Percentiles rank a stretch among this genome's conserved stretches.
These are phyloP conservation scores for Phyllotreta striolata DNA, from an alignment of 2,888 invertebrate species.

Conservation along the genomic window DNA sequence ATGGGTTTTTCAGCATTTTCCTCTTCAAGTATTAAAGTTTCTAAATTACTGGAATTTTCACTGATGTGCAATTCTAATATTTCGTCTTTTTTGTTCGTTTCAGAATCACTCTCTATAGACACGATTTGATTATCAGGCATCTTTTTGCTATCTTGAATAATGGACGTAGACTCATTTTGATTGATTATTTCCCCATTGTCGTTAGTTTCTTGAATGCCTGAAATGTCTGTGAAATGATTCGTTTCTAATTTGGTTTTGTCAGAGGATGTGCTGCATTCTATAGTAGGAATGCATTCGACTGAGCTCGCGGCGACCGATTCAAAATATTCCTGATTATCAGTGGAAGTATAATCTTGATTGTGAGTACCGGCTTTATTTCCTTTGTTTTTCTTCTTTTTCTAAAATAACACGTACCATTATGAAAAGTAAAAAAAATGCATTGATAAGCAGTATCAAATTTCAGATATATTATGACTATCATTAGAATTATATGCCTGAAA, in stretches of 20 bases:
- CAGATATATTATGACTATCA: not conserved
- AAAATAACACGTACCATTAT: slow-evolving; percentile 5
- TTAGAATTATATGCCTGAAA: not conserved
- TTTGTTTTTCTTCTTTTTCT: slow-evolving; percentile 32
- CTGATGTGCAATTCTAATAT: not conserved
- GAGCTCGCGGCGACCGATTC: slow-evolving; percentile 15
- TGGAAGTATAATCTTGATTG: not conserved
- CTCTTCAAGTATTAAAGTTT: not conserved
- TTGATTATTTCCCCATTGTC: not conserved
- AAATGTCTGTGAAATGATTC: not conserved
- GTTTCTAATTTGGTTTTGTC: slow-evolving; percentile 4
- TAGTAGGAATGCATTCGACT: slow-evolving; percentile 22
- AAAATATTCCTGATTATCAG: slow-evolving; percentile 15
- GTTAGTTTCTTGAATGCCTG: slow-evolving; percentile 2
- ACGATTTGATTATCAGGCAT: not conserved
- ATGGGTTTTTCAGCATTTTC: not conserved
- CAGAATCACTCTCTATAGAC: not conserved
- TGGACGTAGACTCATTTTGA: not conserved
- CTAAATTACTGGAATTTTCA: not conserved
- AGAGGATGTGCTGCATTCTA: slow-evolving; percentile 27
- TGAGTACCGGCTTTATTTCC: not conserved
- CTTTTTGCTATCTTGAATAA: not conserved
- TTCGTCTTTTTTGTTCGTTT: not conserved
- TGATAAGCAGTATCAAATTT: too few species aligned
- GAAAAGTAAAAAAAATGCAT: too few species aligned